A percentile compares a stretch with the other conserved stretches of the same genome.
Conservation (phyloP, 2,113 vertebrate genomes). For the Salvator merianae region DNA sequence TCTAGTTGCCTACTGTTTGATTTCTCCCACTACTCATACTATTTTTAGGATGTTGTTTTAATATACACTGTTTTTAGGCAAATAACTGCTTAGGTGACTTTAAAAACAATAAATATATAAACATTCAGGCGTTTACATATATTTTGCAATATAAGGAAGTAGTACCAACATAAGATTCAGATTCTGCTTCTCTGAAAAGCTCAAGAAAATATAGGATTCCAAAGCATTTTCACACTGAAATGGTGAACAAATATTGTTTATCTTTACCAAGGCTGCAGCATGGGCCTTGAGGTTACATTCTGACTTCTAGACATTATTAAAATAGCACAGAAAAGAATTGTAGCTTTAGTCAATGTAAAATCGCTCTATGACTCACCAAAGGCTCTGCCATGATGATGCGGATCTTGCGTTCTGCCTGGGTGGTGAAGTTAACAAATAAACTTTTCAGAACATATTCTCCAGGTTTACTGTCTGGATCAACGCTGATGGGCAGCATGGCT, state of each 20-base stretch:
- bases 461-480: slow-evolving; percentile 95
- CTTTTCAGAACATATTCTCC: slow-evolving; percentile 97
- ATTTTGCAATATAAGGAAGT: not conserved
- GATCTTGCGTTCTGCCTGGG: slow-evolving; percentile 93
- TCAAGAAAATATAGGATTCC: not conserved
- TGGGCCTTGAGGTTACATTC: too few species aligned
- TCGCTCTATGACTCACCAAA: slow-evolving; percentile 82
- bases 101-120: not conserved
- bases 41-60: not conserved
- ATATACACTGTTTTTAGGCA: not conserved
- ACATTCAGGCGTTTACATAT: not conserved
- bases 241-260: not conserved
- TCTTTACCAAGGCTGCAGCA: not conserved
- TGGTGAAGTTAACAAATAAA: slow-evolving; percentile 94
- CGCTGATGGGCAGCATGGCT: slow-evolving; percentile 88
- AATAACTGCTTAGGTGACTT: not conserved
- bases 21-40: not conserved
- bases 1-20: not conserved
- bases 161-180: not conserved
- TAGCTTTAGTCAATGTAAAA: not conserved
- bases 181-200: not conserved
- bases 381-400: slow-evolving; percentile 97
- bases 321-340: not conserved
- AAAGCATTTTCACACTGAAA: not conserved
- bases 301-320: not conserved